Base-by-base conservation (phyloP, 1,140 invertebrate genomes). In the Heliconius eleuchia region DNA sequence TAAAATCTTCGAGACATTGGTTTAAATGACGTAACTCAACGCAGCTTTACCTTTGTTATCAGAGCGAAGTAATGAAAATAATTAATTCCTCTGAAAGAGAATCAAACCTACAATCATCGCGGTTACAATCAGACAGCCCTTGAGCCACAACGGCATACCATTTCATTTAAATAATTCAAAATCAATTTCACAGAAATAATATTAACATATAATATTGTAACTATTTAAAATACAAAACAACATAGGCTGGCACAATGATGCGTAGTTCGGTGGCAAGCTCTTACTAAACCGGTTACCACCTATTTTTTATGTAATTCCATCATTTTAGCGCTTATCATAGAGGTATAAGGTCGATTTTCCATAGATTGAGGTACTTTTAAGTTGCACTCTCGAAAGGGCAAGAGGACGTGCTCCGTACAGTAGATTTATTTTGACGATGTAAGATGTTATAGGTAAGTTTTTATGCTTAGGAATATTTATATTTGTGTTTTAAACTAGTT, bases 241-340 rank as follows among this genome's bases (percentile, higher is more conserved):
- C 19, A 66, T 66, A 66, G 60, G 60, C 60, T 16, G 60, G 60
- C 13, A 78, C 80, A 78, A 76, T 76, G 76, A 74, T 78, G 78
- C 81, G 82, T 78, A 78, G 73, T 78, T 72, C 82, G 74, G 82
- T 80, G 80, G 82, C 80, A 57, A 79, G 73, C 82, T 82, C 80
- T 78, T 76, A 80, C 82, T 34, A 80, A 80, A 83, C 82, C 77
- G 79, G 82, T 83, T 77, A 80, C 82, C 72, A 83, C 73, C 30
- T 66, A 11, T 27, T 3, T 9, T 27, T 16, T 66, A 66, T 1
- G 1, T n/a, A 27, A n/a, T 66, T 30, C 60, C 23, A 4, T 23
- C 23, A 27, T 16, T 27, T 66, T 66, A 66, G 3, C 60, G 30
- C 13, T 30, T 27, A 66, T 66, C 23, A 23, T 27, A 11, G 60